Evolutionary conservation across 2,113 vertebrate species (phyloP).

Genomic region (Macrotis lagotis): DNA sequence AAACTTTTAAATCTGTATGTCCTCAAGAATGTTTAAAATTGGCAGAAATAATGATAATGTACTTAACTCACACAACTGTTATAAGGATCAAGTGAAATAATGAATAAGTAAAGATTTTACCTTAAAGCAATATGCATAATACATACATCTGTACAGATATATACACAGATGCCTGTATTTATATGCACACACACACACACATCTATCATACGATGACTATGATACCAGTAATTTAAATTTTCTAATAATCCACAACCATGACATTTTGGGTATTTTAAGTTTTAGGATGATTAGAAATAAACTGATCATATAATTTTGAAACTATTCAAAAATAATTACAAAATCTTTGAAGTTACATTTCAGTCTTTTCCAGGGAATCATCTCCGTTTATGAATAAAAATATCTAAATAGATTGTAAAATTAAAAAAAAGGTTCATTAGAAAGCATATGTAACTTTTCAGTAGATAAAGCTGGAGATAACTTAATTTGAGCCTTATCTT

Average conservation of each 20-base stretch:
- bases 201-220: not conserved
- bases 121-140: not conserved
- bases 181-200: not conserved
- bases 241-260: too few relatives aligned
- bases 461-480: too few relatives aligned
- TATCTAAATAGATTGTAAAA: not conserved
- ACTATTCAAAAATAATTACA: not conserved
- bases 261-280: not conserved
- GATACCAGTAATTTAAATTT: not conserved
- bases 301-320: not conserved
- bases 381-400: not conserved
- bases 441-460: not conserved
- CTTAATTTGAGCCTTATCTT: not conserved
- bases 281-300: not conserved
- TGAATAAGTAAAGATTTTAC: not conserved
- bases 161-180: too few relatives aligned
- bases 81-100: not conserved
- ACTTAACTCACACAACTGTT: not conserved
- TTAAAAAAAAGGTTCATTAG: not conserved
- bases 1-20: conserved; percentile 17
- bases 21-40: not conserved
- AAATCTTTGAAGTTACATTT: not conserved
- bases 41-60: not conserved
- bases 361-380: not conserved
- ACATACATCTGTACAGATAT: not conserved